Conservation (phyloP, 2,797 vertebrate genomes). For the Eurystomus glaucurus region DNA sequence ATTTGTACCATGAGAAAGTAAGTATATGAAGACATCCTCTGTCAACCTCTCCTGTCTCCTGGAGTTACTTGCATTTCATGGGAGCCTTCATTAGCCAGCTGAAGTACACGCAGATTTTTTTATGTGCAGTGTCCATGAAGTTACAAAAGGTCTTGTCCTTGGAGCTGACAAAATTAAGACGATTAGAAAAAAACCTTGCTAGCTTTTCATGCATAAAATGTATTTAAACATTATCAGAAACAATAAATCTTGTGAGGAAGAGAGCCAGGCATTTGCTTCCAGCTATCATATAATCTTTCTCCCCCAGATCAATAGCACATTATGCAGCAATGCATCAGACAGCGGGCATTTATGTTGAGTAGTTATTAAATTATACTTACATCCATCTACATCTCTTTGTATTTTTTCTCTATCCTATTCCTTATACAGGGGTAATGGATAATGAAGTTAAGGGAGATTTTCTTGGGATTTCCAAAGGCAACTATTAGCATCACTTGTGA, state of each 20-base stretch:
- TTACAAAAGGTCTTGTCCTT: conserved; percentile 2
- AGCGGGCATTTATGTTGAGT: conserved; percentile 43
- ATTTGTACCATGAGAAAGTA: neutral
- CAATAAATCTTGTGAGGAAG: neutral
- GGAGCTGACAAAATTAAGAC: conserved; percentile 13
- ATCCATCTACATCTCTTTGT: conserved; percentile 45
- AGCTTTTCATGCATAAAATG: conserved; percentile 30
- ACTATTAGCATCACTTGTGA: neutral
- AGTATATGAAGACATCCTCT: neutral
- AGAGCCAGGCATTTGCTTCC: neutral
- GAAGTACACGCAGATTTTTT: neutral
- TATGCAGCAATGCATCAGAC: conserved; percentile 45
- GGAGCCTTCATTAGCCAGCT: neutral
- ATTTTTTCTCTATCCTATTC: neutral
- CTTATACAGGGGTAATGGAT: neutral
- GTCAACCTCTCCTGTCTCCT: neutral
- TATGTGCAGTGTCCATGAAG: neutral
- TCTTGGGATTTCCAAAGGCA: neutral
- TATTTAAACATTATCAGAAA: conserved; percentile 43
- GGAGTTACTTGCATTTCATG: neutral
- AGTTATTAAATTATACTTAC: conserved; percentile 61
- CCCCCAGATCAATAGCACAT: conserved; percentile 45
- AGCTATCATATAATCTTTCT: conserved; percentile 25
- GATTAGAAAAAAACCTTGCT: neutral
- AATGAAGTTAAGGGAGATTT: neutral